Percentiles rank a stretch among this genome's conserved stretches.
Evolutionary conservation across 2,888 invertebrate species (phyloP).

Genomic region (Lepidocyrtoides sp.): DNA sequence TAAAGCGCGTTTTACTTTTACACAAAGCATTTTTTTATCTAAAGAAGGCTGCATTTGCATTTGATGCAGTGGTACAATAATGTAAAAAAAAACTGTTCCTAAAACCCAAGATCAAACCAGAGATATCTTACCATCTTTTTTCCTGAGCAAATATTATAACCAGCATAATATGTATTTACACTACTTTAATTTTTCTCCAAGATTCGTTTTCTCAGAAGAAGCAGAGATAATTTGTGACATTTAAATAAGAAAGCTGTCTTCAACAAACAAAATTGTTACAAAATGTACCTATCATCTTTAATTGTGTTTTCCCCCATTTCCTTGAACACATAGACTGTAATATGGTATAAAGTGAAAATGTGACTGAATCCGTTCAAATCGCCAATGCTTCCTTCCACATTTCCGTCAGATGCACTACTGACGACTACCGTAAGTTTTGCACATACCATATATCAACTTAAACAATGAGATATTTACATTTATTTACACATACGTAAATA

Average conservation of each 20-base stretch:
- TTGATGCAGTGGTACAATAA: constrained; percentile 22
- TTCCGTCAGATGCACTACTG: constrained; percentile 20
- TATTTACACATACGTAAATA: not conserved
- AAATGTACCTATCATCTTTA: not conserved
- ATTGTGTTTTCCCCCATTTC: no score
- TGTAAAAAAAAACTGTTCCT: no score
- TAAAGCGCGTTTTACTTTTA: no score
- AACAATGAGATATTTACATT: not conserved
- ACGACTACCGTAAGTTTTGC: constrained; percentile 20
- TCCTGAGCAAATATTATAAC: no score
- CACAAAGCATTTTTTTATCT: no score
- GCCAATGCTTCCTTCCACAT: not conserved
- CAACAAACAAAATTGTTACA: not conserved
- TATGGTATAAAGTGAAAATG: not conserved
- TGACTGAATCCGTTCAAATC: not conserved
- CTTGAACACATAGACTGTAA: no score
- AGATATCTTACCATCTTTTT: no score
- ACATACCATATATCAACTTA: not conserved
- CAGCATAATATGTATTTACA: no score
- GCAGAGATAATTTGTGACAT: no score
- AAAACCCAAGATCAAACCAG: no score
- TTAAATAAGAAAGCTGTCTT: not conserved
- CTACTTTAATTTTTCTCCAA: no score
- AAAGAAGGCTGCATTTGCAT: not conserved
- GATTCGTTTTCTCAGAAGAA: no score